Base-by-base conservation (phyloP, 2,113 vertebrate species). In the Nestor notabilis region DNA sequence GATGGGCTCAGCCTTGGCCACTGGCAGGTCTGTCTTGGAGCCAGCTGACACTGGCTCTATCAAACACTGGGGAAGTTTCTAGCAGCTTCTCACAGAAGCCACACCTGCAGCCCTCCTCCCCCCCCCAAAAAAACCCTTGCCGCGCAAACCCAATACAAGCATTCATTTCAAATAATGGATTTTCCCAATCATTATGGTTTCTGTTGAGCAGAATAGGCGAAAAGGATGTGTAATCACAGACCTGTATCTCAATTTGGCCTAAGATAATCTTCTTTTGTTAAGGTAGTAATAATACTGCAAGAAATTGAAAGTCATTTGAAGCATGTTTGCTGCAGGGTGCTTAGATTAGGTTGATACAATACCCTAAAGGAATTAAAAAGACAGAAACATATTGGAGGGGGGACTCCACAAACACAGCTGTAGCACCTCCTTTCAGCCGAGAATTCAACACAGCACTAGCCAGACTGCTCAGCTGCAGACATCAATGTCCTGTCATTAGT, bases 401-500 rank as follows among this genome's bases (percentile, higher is more conserved):
- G 29, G 1, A 44, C 55, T 87, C 50, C 75, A 93, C 83, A 95
- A 96, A 96, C 89, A 91, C 77, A 88, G 86, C 43, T 50, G 31
- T 61, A 74, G 82, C 19, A 31, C 85, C 69, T 95, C 65, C 89
- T 92, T 92, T 96, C 93, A 85, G 85, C 80, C 69, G 89, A 91
- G 91, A 94, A 94, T 84, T 90, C 80, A 84, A 88, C 55, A 33
- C 41, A 91, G 78, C 64, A 78, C 84, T 84, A 56, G 71, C 87
- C 93, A 85, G 89, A 72, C 91, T 83, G 56, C 69, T 94, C 92
- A 97, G 95, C 90, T 97, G 94, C 95, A 98, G 97, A 97, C 98
- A 97, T 83, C 92, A 91, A 96, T 97, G 98, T 98, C 98, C 98
- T 98, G 98, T 97, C 97, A 98, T 98, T 97, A 98, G 97, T 98